Percentiles rank a stretch among this genome's conserved stretches.
Evolutionary conservation across 2,797 vertebrate genomes (phyloP).

Genomic region (Gadopsis bispinosus): DNA sequence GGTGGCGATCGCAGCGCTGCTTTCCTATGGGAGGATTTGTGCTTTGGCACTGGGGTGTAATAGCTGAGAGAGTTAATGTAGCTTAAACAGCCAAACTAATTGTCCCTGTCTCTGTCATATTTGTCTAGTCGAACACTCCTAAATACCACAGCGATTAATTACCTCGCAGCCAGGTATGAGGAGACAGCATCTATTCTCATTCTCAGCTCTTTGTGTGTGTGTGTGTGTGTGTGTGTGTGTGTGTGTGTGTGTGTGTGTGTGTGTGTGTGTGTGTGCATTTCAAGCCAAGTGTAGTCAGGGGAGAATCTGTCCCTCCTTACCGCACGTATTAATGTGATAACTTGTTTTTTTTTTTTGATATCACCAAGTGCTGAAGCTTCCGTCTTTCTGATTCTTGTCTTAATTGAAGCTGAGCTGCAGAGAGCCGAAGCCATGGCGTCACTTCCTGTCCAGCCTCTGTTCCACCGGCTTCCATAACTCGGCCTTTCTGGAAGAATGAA

Average conservation of each 20-base stretch:
- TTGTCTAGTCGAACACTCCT: conserved; percentile 97
- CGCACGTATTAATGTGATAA: conserved; percentile 87
- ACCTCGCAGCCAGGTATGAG: conserved; percentile 92
- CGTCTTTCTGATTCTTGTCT: conserved; percentile 87
- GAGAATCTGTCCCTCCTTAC: conserved; percentile 82
- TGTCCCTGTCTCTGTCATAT: conserved; percentile 99
- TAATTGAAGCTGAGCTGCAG: conserved; percentile 82
- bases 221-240: conserved; percentile 51
- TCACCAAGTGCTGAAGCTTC: conserved; percentile 84
- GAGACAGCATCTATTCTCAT: conserved; percentile 56
- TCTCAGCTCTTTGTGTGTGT: conserved; percentile 28
- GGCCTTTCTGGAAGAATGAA: no score
- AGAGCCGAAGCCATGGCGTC: neutral
- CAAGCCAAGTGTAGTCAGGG: conserved; percentile 77
- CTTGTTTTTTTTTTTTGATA: conserved; percentile 88
- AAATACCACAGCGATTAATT: conserved; percentile 99
- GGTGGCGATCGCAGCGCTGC: conserved; percentile 90
- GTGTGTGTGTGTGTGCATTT: conserved; percentile 30
- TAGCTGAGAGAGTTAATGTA: conserved; percentile 98
- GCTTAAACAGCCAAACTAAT: conserved; percentile 98
- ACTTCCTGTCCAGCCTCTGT: neutral
- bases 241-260: conserved; percentile 33
- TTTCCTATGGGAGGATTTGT: conserved; percentile 77
- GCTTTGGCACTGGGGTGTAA: conserved; percentile 83
- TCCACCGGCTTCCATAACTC: neutral